Evolutionary conservation across 2,888 invertebrate species (phyloP).

Genomic region (Theretra japonica): DNA sequence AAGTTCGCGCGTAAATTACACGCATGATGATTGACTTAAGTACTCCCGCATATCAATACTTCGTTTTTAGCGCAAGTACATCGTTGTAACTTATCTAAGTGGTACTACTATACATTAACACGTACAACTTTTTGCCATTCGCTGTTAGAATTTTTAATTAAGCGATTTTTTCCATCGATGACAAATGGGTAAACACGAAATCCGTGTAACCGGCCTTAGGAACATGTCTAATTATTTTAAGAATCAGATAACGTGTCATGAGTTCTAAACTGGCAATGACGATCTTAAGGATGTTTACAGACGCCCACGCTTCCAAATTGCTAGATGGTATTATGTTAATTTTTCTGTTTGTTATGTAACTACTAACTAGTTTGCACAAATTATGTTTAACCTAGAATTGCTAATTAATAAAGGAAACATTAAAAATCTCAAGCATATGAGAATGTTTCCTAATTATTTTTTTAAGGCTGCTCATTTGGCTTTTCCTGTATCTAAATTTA

Average conservation of each 20-base stretch:
- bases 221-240: constrained; percentile 24
- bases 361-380: constrained; percentile 14
- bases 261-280: constrained; percentile 14
- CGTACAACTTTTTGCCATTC: background rate
- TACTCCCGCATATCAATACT: too few relatives aligned
- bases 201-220: constrained; percentile 5
- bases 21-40: too few relatives aligned
- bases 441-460: constrained; percentile 18
- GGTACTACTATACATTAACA: background rate
- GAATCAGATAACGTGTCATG: constrained; percentile 15
- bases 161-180: constrained; percentile 2
- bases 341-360: background rate
- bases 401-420: constrained; percentile 25
- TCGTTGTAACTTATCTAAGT: too few relatives aligned
- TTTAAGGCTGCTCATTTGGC: background rate
- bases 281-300: constrained; percentile 9
- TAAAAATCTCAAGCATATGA: constrained; percentile 20
- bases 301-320: constrained; percentile 1
- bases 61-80: too few relatives aligned
- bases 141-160: constrained; percentile 25
- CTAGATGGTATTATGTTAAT: constrained; percentile 13
- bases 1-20: too few relatives aligned
- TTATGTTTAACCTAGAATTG: constrained; percentile 17
- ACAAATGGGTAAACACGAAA: constrained; percentile 5
- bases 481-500: constrained; percentile 15